Evolutionary conservation across 2,888 invertebrate species (phyloP), one percentile per base, ranked within the genome.

Genomic region (Melanargia galathea): DNA sequence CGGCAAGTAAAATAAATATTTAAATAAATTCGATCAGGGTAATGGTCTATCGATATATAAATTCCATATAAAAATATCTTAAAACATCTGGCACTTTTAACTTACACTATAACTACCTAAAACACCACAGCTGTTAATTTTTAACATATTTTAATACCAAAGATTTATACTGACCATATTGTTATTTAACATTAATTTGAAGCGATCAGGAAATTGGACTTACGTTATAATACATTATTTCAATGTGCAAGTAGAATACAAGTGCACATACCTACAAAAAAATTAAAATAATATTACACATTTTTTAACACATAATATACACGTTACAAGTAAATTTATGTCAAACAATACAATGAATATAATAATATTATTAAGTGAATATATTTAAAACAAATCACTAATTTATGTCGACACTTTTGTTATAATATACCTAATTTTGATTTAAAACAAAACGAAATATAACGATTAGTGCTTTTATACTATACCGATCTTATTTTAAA

Each of bases 31-130:
- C 56, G 40, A 56, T 26, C 35, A 35, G 20, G n/a, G 0, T 46
- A 58, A 58, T 33, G 24, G 16, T 48, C 35, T 46, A 58, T 48
- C 46, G 26, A 58, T 58, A 48, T 10, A 48, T 58, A 58, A 55
- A 62, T 26, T 45, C 24, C 48, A 55, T 30, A 45, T 64, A n/a
- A n/a, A 66, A 49, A 66, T 62, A 61, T 61, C 30, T 65, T 55
- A 65, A 51, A 61, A 63, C 63, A 77, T 89, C 86, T 90, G 90
- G 90, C 90, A 90, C 89, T 79, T 86, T 87, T 84, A 75, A 78
- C 80, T 84, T 81, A 85, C 59, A 65, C 80, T 85, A 85, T 64
- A 63, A 54, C 60, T 66, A 64, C 40, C 60, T 58, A 54, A 64
- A 65, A 65, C 60, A 63, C 63, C 62, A 64, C 46, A 66, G 59